phyloP scores from a whole-genome alignment of 2,797 vertebrate genomes.

The Philypnodon macrostomus region DNA sequence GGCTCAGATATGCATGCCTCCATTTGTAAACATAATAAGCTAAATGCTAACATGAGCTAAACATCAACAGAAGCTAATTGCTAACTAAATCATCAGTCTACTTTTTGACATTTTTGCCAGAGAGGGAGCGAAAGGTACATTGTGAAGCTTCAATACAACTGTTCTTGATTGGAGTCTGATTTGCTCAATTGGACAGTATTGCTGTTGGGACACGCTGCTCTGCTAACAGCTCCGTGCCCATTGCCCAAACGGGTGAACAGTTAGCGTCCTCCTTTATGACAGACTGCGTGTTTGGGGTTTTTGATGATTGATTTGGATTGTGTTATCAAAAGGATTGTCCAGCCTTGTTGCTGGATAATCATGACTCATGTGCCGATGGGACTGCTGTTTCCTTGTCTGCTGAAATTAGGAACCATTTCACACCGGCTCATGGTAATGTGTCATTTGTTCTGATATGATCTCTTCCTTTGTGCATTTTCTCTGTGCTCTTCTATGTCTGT shows the following conservation, averaged over 20 bases:
- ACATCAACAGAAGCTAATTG: too few relatives aligned
- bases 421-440: slow-evolving; percentile 30
- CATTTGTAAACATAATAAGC: too few relatives aligned
- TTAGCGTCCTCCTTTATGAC: slow-evolving; percentile 19
- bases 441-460: slow-evolving; percentile 49
- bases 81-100: too few relatives aligned
- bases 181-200: slow-evolving; percentile 35
- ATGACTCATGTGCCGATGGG: slow-evolving; percentile 28
- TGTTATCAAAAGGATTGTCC: slow-evolving; percentile 33
- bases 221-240: slow-evolving; percentile 22
- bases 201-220: slow-evolving; percentile 31
- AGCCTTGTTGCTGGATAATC: slow-evolving; percentile 49
- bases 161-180: too few relatives aligned
- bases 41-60: too few relatives aligned
- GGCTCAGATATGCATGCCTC: too few relatives aligned
- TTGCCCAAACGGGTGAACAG: slow-evolving; percentile 39
- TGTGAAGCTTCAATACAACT: too few relatives aligned
- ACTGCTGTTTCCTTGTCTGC: slow-evolving; percentile 33
- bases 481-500: slow-evolving; percentile 20
- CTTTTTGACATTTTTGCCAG: too few relatives aligned
- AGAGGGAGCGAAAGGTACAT: too few relatives aligned
- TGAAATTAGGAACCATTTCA: slow-evolving; percentile 48
- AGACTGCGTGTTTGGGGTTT: slow-evolving; percentile 52
- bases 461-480: slow-evolving; percentile 22
- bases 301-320: slow-evolving; percentile 57